Base-by-base conservation (phyloP, 2,113 vertebrate species). In the Strigops habroptila region DNA sequence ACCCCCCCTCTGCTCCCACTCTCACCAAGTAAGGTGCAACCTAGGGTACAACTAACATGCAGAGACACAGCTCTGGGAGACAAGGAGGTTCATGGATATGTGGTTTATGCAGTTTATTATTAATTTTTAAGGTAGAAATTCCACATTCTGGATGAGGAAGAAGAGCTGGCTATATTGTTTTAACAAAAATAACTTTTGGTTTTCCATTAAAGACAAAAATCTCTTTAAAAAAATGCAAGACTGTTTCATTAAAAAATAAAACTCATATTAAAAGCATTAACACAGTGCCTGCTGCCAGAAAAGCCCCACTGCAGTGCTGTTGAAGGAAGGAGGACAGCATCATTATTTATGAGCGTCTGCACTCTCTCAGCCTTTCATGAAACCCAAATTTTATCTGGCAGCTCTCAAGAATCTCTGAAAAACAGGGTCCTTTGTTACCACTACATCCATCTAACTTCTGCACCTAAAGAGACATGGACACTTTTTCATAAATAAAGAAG, bases 331-430 rank as follows among this genome's bases (percentile, higher is more conserved):
- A 96, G 94, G 95, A 96, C 91, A 96, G 95, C 88, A 91, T 81
- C 88, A 16, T 96, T 95, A 96, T 97, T 97, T 97, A 96, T 84
- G 96, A 95, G 92, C 28, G 44, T 96, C 93, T 97, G 95, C 90
- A 90, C 83, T 96, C 96, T 92, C 96, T 96, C 93, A 96, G 96
- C 92, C 96, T 97, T 96, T 96, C 92, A 95, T 75, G 88, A 96
- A 96, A 94, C 82, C 92, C 86, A 96, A 96, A 94, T 96, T 97
- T 96, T 94, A 97, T 96, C 90, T 94, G 93, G 95, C 95, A 93
- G 92, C 88, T 94, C 92, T 90, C 88, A 96, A 93, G 88, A 93
- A 96, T 84, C 86, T 88, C 92, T 90, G 86, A 93, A 92, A 95
- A 96, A 94, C 86, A 71, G 82, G 33, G 82, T 78, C 80, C 53